Evolutionary conservation across 2,888 invertebrate species (phyloP).

Genomic region (Tachina lurida): DNA sequence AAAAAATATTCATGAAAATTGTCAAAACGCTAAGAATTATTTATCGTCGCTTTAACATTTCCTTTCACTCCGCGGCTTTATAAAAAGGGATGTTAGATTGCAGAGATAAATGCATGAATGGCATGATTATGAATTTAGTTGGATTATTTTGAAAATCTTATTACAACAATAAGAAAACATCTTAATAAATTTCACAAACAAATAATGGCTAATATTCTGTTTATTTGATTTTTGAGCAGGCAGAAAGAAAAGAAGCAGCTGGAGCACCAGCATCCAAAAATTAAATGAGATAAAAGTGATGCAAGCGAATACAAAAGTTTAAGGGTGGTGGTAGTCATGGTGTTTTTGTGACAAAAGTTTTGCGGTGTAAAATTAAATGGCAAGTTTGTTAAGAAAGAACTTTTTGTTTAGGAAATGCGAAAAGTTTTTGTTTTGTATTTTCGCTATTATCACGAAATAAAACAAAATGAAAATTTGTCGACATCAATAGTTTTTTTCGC

Average conservation of each 20-base stretch:
- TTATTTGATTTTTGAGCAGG: not conserved
- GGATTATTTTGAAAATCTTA: constrained; percentile 56
- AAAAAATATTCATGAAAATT: constrained; percentile 59
- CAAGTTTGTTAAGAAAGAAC: constrained; percentile 44
- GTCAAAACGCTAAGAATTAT: constrained; percentile 66
- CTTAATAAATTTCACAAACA: constrained; percentile 61
- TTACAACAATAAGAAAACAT: constrained; percentile 50
- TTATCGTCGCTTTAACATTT: constrained; percentile 54
- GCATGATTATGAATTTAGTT: constrained; percentile 48
- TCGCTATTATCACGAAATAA: not conserved
- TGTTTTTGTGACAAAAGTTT: constrained; percentile 50
- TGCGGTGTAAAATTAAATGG: constrained; percentile 55
- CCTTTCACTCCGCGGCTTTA: not conserved
- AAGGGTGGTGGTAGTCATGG: constrained; percentile 39
- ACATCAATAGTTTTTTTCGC: constrained; percentile 44
- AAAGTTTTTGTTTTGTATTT: constrained; percentile 32
- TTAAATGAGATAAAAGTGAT: constrained; percentile 4
- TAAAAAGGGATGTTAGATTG: not conserved
- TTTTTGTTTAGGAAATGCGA: constrained; percentile 39
- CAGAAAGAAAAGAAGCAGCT: not conserved
- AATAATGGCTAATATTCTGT: constrained; percentile 56
- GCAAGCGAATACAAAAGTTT: not conserved
- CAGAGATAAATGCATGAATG: constrained; percentile 21
- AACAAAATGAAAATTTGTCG: constrained; percentile 32
- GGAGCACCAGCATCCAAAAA: not conserved